These are phyloP conservation scores for Spodoptera picta DNA, from an alignment of 2,888 invertebrate genomes.

Conservation along the genomic window DNA sequence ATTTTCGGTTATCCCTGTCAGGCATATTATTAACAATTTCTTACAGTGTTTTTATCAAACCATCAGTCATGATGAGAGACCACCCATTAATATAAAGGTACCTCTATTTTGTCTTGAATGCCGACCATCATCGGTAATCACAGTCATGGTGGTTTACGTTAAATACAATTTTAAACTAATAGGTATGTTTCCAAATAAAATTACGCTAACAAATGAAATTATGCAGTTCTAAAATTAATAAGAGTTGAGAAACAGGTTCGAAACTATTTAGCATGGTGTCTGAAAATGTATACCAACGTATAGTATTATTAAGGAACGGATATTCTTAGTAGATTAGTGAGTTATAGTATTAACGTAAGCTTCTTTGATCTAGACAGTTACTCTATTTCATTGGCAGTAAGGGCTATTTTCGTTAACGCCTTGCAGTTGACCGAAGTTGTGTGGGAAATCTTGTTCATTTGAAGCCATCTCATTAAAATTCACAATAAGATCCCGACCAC, in stretches of 20 bases:
- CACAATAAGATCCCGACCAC: conserved; percentile 34
- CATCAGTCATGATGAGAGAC: no score
- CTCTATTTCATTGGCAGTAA: no score
- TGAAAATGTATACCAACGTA: no score
- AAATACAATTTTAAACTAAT: conserved; percentile 12
- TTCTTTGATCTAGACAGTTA: no score
- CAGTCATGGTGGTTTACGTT: no score
- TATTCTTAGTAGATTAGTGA: no score
- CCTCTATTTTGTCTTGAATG: background rate
- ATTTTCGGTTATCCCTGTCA: no score
- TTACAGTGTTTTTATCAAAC: no score
- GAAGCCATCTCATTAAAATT: conserved; percentile 48
- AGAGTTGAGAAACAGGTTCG: conserved; percentile 30
- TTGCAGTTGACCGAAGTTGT: conserved; percentile 2
- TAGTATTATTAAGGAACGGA: no score
- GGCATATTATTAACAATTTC: no score
- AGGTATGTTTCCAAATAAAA: conserved; percentile 23
- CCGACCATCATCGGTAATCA: background rate
- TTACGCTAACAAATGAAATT: conserved; percentile 15
- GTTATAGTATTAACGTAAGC: no score
- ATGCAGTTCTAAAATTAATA: conserved; percentile 4
- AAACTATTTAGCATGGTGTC: background rate
- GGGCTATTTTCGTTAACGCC: no score
- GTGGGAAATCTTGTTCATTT: conserved; percentile 33
- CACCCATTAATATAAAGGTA: background rate